phyloP scores from a whole-genome alignment of 2,888 invertebrate species.

The Colletes collaris region DNA sequence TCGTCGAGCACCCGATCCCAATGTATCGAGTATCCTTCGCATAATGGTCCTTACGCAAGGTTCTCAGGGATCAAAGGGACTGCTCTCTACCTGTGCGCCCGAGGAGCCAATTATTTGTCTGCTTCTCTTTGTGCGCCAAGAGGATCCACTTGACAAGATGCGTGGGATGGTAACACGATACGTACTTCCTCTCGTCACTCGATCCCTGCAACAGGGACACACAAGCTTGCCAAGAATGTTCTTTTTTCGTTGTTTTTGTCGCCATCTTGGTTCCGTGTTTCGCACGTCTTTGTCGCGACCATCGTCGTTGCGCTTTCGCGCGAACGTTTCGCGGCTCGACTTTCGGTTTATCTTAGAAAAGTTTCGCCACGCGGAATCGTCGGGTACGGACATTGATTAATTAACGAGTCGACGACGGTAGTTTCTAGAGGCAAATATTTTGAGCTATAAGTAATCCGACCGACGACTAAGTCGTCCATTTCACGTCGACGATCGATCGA shows the following conservation, averaged over 20 bases:
- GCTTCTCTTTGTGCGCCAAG: constrained; percentile 76
- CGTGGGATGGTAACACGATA: constrained; percentile 81
- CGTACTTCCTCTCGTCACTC: constrained; percentile 80
- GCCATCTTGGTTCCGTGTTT: not conserved
- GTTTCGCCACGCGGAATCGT: not conserved
- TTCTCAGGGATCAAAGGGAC: constrained; percentile 77
- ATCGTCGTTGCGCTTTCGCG: not conserved
- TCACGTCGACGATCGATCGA: constrained; percentile 54
- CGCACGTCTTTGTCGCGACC: not conserved
- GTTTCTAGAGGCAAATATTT: constrained; percentile 26
- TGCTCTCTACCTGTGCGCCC: constrained; percentile 77
- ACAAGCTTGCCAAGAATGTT: constrained; percentile 33
- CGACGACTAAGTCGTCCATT: constrained; percentile 19
- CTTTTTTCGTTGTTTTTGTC: constrained; percentile 19
- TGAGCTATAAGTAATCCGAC: constrained; percentile 37
- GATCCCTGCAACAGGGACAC: constrained; percentile 68
- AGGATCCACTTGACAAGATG: constrained; percentile 82
- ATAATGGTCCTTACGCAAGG: constrained; percentile 76
- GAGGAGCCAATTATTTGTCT: constrained; percentile 82
- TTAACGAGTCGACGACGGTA: constrained; percentile 43
- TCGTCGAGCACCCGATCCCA: constrained; percentile 65
- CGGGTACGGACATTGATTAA: constrained; percentile 14
- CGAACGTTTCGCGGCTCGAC: constrained; percentile 1
- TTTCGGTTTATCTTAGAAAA: not conserved
- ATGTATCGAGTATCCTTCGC: constrained; percentile 79